Conservation (phyloP, 2,113 vertebrate species). For the Chloebia gouldiae region DNA sequence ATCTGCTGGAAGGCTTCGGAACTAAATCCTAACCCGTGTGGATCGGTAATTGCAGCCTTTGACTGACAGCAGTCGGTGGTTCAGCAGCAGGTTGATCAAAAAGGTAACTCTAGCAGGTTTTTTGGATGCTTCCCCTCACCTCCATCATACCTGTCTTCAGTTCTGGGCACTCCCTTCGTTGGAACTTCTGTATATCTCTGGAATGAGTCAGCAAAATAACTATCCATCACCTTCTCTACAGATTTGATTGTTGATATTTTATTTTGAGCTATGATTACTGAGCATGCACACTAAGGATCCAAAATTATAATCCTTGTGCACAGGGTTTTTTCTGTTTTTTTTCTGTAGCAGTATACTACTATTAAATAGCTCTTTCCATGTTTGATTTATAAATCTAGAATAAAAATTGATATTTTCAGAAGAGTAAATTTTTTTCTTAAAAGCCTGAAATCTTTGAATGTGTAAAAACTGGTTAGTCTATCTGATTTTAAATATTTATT, state of each 20-base stretch:
- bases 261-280: background rate
- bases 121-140: background rate
- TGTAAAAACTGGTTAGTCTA: background rate
- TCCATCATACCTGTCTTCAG: background rate
- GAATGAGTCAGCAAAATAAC: background rate
- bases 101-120: background rate
- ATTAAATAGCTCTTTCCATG: background rate
- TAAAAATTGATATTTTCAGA: background rate
- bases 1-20: conserved; percentile 29
- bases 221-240: background rate
- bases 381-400: background rate
- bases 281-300: background rate
- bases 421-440: background rate
- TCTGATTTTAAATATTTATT: background rate
- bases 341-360: background rate
- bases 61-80: background rate
- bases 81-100: background rate
- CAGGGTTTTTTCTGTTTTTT: background rate
- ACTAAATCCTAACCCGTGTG: background rate
- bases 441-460: background rate
- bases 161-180: accelerated
- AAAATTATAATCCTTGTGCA: background rate
- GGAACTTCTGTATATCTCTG: background rate
- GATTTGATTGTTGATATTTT: background rate
- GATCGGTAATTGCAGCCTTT: background rate